Evolutionary conservation across 2,113 vertebrate genomes (phyloP), one percentile per base, ranked within the genome.

Genomic region (Micronisus gabar): DNA sequence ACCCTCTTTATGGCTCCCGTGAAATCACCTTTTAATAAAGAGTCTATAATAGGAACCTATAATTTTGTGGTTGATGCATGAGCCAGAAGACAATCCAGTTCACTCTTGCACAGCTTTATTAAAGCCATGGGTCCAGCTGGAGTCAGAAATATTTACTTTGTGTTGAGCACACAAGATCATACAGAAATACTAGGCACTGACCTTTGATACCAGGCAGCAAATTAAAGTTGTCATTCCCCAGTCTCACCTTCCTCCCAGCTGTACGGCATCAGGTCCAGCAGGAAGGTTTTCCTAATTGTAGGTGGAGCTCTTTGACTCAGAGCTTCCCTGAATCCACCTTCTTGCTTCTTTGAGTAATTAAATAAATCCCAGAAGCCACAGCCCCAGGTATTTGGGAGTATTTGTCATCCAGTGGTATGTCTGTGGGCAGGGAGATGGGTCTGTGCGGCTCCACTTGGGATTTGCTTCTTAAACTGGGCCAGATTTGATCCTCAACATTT

Each of bases 181-280:
- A 6, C 36, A 36, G 63, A 7, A 63, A 30, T 2, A 2, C 41
- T 5, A 15, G 30, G 80, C 50, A 1, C 80, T 26, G 58, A 25
- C 12, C 62, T 34, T 10, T 10, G 34, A 21, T 2, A 3, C 9
- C 45, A 25, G 38, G 63, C 78, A 23, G 12, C 11, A 14, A 30
- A 25, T 6, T 12, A 15, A 15, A 53, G 40, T 73, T 19, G 3
- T 3, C 10, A 0, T 14, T 48, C 36, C 41, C 50, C 6, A 0
- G 8, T 5, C 81, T 10, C 71, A 1, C n/a, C 68, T 59, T 76
- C 40, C 81, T 74, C 56, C 72, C 65, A 56, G 84, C 81, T 67
- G 58, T 0, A 11, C 1, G 0, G 3, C 21, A 6, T 8, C 50
- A 41, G 73, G 7, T 26, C 56, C 3, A 25, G 53, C 73, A 78